Evolutionary conservation across 2,888 invertebrate genomes (phyloP).

Genomic region (Napeogenes inachia): DNA sequence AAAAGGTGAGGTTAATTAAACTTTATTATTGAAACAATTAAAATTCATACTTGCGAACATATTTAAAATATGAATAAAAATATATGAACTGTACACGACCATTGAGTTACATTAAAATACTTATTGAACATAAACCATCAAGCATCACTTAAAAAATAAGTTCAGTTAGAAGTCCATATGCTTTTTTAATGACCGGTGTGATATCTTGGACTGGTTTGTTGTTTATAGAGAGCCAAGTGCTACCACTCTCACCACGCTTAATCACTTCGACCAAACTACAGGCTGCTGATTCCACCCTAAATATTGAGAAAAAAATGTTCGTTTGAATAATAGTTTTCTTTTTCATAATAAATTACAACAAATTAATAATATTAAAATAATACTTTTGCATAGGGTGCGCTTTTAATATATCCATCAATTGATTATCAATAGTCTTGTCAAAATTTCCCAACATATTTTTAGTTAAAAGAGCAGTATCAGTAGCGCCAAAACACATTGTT

Average conservation of each 20-base stretch:
- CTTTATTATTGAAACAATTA: too few species aligned
- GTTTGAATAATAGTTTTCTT: too few species aligned
- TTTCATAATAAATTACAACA: not conserved
- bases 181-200: constrained; percentile 8
- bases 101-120: too few species aligned
- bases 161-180: constrained; percentile 4
- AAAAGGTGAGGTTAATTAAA: too few species aligned
- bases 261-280: constrained; percentile 5
- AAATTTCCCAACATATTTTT: constrained; percentile 33
- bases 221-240: constrained; percentile 8
- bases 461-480: constrained; percentile 39
- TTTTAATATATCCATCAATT: constrained; percentile 18
- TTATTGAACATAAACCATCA: too few species aligned
- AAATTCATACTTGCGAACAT: too few species aligned
- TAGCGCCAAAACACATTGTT: constrained; percentile 45
- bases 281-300: constrained; percentile 11
- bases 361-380: constrained; percentile 12
- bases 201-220: constrained; percentile 8
- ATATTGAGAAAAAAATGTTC: not conserved
- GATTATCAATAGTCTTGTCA: constrained; percentile 27
- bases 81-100: too few species aligned
- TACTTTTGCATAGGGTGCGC: constrained; percentile 34
- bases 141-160: not conserved
- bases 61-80: too few species aligned
- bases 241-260: constrained; percentile 7